These are phyloP conservation scores for Pterocles orientalis DNA, from an alignment of 2,113 vertebrate genomes.

Conservation along the genomic window DNA sequence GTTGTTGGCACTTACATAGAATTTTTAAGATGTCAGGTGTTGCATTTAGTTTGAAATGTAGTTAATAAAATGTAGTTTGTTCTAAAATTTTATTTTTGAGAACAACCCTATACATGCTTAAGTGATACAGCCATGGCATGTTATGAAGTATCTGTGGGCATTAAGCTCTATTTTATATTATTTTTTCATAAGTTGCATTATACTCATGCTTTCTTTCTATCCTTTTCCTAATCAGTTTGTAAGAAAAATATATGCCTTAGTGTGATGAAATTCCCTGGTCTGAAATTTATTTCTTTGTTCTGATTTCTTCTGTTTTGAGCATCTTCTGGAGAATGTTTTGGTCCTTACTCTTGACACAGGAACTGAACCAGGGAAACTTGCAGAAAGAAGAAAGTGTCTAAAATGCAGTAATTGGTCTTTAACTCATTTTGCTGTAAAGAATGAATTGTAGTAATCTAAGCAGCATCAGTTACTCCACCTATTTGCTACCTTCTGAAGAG, in stretches of 20 bases:
- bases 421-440: background rate
- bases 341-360: background rate
- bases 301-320: background rate
- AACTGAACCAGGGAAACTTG: background rate
- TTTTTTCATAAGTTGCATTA: background rate
- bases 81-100: background rate
- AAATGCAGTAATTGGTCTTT: background rate
- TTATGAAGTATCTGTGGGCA: background rate
- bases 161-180: background rate
- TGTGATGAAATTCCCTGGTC: background rate
- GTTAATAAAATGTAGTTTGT: background rate
- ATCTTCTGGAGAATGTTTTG: background rate
- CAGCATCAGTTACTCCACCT: background rate
- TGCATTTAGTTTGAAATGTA: background rate
- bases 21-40: background rate
- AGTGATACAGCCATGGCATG: background rate
- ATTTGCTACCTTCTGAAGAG: background rate
- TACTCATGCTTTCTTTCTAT: background rate
- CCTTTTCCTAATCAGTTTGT: background rate
- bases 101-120: background rate
- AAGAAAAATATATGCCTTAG: background rate
- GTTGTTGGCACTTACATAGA: background rate
- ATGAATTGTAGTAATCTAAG: background rate
- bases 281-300: background rate
- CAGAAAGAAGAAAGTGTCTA: background rate